Base-by-base conservation (phyloP, 2,888 invertebrate genomes). In the Temnothorax rugatulus region DNA sequence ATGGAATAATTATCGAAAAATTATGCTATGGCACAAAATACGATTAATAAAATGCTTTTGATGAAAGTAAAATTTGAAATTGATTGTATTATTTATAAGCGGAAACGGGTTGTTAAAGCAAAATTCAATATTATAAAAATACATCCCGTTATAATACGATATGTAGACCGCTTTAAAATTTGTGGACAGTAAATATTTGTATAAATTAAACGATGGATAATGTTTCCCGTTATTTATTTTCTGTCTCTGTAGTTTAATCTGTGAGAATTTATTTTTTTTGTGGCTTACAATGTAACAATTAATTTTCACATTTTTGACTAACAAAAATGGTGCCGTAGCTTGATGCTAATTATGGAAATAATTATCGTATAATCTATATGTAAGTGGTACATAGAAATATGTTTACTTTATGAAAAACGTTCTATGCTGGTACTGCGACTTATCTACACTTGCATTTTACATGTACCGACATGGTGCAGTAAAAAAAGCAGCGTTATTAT, bases 401-500 rank as follows among this genome's bases (percentile, higher is more conserved):
- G n/a, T 66, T 64, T 66, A 34, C 15, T 50, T 66, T 50, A 47
- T 9, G 50, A 64, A 21, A 21, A 75, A 47, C 3, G 5, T 50
- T 66, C 21, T 18, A 21, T 7, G 15, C 4, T 47, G 29, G 13
- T n/a, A 7, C 15, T 68, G 8, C 47, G 21, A 68, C 41, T 57
- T 57, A 44, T 41, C 54, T 54, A 38, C 8, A 8, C 13, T 13
- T 5, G 11, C 38, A 68, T 47, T 68, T 76, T 68, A 68, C 41
- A 61, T 41, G 34, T 63, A 63, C 63, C 63, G 68, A 76, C 52
- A 47, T 18, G 38, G n/a, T 13, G 25, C 44, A 44, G 71, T 71
- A 73, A 73, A 81, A 81, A 73, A 59, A 21, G n/a, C 59, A 59
- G 29, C 38, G 13, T 81, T 73, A 81, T 73, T 71, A 69, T 9